Base-by-base conservation (phyloP, 2,888 invertebrate genomes). In the Ctena decussata region DNA sequence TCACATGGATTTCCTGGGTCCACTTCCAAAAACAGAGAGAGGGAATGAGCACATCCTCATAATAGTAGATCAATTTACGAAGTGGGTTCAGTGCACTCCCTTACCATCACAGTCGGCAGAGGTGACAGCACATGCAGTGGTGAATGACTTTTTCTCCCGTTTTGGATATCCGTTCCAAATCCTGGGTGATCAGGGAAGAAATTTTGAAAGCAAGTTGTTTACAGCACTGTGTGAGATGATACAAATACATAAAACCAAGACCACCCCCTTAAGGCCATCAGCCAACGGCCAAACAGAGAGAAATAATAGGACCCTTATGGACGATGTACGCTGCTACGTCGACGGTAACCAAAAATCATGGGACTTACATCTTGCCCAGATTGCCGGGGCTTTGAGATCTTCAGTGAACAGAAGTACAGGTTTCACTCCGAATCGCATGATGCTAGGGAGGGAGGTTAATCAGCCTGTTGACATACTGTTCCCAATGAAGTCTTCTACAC, bases 351-450 rank as follows among this genome's bases (percentile, higher is more conserved):
- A 75, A 24, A 18, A 32, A 6, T 24, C 21, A 8, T 75, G 75
- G 57, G 75, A 75, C 37, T 15, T 57, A 15, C 1, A 49, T n/a
- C 37, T 75, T 12, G 30, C 75, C 18, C 75, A 75, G 57, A 75
- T 75, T n/a, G 57, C 74, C 24, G 82, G 65, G 5, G 82, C 82
- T 18, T 15, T 77, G n/a, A 15, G 84, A 21, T 70, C 81, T 0
- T 60, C 80, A 0, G 71, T 77, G n/a, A 74, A 87, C 30, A 15
- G 73, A 27, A 70, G 41, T 27, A 84, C 87, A 2, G 82, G 82
- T 11, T 82, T 74, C 24, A 84, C 84, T 6, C 84, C 84, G 8
- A 87, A 87, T 27, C 57, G n/a, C n/a, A 41, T 82, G 71, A 87
- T 87, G 82, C 60, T 82, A 1, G 87, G 87, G 12, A 53, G 75